Conservation (phyloP, 1,140 invertebrate genomes). For the Antheraea mylitta region DNA sequence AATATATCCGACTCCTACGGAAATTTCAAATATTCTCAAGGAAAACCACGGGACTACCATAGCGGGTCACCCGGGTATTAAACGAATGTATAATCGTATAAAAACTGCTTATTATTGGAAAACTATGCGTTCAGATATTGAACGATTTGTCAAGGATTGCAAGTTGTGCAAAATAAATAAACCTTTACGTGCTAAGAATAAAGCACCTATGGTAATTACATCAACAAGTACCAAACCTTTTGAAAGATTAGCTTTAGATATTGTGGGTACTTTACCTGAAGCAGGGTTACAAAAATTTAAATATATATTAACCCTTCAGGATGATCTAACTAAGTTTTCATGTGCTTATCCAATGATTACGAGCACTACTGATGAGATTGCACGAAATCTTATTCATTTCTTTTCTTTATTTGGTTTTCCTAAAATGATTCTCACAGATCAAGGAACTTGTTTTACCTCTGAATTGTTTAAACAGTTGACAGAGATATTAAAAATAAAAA, state of each 20-base stretch:
- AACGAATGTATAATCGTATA: too few relatives aligned
- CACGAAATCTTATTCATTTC: constrained; percentile 41
- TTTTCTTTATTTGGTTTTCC: constrained; percentile 48
- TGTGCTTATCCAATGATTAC: constrained; percentile 40
- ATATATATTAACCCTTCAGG: constrained; percentile 50
- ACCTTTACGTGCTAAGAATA: too few relatives aligned
- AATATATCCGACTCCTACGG: constrained; percentile 3
- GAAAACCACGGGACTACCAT: too few relatives aligned
- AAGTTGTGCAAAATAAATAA: too few relatives aligned
- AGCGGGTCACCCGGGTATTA: too few relatives aligned
- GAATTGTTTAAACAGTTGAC: too few relatives aligned
- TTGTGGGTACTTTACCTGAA: too few relatives aligned
- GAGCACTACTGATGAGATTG: constrained; percentile 34
- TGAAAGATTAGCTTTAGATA: too few relatives aligned
- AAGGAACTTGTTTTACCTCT: constrained; percentile 51
- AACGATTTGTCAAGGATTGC: too few relatives aligned
- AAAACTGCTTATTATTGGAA: too few relatives aligned
- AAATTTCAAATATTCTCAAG: constrained; percentile 9
- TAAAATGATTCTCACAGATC: constrained; percentile 45
- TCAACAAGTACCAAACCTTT: constrained; percentile 32
- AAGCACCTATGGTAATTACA: constrained; percentile 48
- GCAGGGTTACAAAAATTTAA: constrained; percentile 34
- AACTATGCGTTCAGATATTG: too few relatives aligned
- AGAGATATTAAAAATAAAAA: constrained; percentile 46
- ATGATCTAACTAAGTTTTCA: constrained; percentile 48